These are phyloP conservation scores for Larimichthys crocea DNA, from an alignment of 2,113 vertebrate genomes.

Conservation along the genomic window DNA sequence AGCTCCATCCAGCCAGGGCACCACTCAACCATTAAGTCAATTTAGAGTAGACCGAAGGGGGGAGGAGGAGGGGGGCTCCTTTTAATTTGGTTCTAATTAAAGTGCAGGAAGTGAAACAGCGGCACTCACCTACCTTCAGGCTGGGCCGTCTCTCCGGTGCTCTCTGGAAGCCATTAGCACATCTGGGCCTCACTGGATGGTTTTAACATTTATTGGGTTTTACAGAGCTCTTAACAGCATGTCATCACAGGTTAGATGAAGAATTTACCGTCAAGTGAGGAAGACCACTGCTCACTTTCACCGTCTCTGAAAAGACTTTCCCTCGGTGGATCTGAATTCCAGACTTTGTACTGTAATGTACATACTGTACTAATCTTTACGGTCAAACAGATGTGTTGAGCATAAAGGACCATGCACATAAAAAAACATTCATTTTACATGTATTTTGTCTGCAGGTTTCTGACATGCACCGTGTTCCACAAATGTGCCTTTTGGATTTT, in stretches of 20 bases:
- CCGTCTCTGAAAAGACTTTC: background rate
- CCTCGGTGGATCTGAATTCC: background rate
- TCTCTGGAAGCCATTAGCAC: slow-evolving; percentile 69
- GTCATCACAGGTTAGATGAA: slow-evolving; percentile 30
- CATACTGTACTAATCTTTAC: background rate
- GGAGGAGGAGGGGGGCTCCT: slow-evolving; percentile 8
- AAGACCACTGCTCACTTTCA: background rate
- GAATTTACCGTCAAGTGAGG: slow-evolving; percentile 10
- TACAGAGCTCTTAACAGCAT: slow-evolving; percentile 42
- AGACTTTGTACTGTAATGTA: background rate
- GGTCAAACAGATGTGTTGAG: background rate
- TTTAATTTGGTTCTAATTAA: slow-evolving; percentile 81
- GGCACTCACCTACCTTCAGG: slow-evolving; percentile 49
- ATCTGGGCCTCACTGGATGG: slow-evolving; percentile 58
- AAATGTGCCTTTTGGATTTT: background rate
- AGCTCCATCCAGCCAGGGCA: slow-evolving; percentile 45
- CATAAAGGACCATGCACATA: background rate
- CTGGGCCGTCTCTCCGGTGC: slow-evolving; percentile 20
- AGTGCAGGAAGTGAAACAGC: slow-evolving; percentile 71
- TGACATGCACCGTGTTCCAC: background rate
- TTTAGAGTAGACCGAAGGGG: slow-evolving; percentile 49
- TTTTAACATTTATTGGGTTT: slow-evolving; percentile 47
- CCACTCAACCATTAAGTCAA: slow-evolving; percentile 72
- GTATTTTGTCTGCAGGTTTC: background rate
- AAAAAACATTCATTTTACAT: background rate